Conservation (phyloP, 2,888 invertebrate species). For the Caenorhabditis sp. region DNA sequence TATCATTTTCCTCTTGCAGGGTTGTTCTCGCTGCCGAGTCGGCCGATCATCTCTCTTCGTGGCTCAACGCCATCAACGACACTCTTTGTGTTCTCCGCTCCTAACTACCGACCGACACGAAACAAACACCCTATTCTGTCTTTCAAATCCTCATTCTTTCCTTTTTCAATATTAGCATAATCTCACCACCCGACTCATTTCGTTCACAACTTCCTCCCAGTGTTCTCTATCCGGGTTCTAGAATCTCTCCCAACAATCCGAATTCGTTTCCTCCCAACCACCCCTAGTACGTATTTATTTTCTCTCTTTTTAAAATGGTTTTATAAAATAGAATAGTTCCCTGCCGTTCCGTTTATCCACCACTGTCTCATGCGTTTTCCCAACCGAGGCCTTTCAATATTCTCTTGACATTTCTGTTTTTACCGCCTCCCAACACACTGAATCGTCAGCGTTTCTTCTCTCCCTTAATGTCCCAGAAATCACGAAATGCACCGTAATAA, state of each 20-base stretch:
- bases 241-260: no score
- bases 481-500: conserved; percentile 41
- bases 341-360: background rate
- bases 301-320: conserved; percentile 32
- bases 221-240: background rate
- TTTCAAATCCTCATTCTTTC: conserved; percentile 23
- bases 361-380: conserved; percentile 30
- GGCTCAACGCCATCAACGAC: conserved; percentile 74
- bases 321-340: conserved; percentile 30
- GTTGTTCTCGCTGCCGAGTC: conserved; percentile 73
- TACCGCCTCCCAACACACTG: conserved; percentile 21
- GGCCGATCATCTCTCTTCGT: conserved; percentile 60
- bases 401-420: conserved; percentile 17
- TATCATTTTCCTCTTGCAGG: conserved; percentile 51
- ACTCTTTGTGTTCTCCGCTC: conserved; percentile 70
- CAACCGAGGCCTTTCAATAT: conserved; percentile 1
- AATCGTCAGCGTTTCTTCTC: background rate
- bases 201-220: background rate
- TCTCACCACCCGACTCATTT: conserved; percentile 54
- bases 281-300: background rate
- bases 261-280: background rate
- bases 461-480: background rate
- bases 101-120: background rate
- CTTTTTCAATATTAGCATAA: conserved; percentile 47
- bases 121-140: background rate